Conservation (phyloP, 2,797 vertebrate species). For the Cichlasoma orientale region DNA sequence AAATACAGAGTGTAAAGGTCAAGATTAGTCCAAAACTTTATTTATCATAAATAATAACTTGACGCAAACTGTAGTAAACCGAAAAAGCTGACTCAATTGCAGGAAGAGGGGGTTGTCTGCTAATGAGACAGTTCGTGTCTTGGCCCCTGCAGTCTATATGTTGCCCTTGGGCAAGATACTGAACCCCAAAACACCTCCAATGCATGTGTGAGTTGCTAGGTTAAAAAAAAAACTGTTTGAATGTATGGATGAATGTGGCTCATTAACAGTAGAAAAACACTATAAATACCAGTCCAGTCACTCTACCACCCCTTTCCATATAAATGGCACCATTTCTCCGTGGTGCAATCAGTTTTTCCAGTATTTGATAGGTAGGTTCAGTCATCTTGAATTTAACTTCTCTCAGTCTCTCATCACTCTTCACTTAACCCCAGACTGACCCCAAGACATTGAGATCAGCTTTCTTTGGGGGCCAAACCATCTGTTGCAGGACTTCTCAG, state of each 20-base stretch:
- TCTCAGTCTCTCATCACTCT: constrained; percentile 9
- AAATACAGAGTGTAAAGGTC: background rate
- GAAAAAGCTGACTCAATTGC: background rate
- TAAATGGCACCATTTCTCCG: background rate
- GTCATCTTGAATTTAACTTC: background rate
- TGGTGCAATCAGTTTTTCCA: background rate
- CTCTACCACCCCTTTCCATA: background rate
- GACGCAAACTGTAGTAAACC: background rate
- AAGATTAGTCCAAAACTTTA: background rate
- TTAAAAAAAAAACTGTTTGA: no score
- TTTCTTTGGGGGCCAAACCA: background rate
- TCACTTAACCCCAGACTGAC: background rate
- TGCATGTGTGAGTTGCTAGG: no score
- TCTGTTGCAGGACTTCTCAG: background rate
- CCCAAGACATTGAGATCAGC: background rate
- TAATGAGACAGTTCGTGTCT: background rate
- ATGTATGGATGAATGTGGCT: no score
- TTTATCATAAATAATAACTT: background rate
- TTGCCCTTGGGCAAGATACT: no score
- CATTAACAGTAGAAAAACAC: no score
- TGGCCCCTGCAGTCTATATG: no score
- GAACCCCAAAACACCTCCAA: no score
- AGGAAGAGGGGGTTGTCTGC: background rate
- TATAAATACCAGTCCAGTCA: no score
- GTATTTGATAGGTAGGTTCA: background rate